These are phyloP conservation scores for Psittacara wagleri DNA, from an alignment of 2,113 vertebrate species.

Conservation along the genomic window DNA sequence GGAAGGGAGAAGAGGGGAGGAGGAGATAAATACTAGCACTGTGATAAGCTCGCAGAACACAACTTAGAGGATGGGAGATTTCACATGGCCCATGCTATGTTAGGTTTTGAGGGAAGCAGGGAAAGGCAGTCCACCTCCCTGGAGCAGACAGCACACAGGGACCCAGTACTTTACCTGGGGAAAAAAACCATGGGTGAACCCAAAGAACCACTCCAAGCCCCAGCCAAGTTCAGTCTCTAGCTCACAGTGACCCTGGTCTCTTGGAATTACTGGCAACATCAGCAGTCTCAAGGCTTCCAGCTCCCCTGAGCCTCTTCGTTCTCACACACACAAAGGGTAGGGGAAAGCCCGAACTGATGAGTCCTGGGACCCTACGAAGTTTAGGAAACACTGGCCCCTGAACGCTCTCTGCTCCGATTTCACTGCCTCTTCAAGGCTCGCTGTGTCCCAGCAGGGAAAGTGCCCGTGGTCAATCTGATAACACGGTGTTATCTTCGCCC, in stretches of 20 bases:
- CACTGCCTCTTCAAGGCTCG: not conserved
- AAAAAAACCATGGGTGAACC: not conserved
- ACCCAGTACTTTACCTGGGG: not conserved
- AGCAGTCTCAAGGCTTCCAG: not conserved
- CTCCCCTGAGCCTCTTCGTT: not conserved
- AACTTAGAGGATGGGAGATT: not conserved
- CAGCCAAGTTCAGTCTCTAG: not conserved
- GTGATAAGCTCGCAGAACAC: not conserved
- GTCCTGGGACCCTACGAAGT: not conserved
- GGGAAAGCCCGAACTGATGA: not conserved
- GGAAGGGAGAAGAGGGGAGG: not conserved
- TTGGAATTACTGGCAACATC: not conserved
- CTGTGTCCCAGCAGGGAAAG: not conserved
- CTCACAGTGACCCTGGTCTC: not conserved
- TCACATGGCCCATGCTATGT: not conserved
- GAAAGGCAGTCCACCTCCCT: not conserved
- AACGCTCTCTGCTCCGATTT: not conserved
- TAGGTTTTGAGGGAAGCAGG: not conserved
- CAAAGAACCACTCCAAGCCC: not conserved
- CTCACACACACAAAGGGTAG: not conserved
- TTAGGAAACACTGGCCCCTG: not conserved
- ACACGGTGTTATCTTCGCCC: fast-evolving
- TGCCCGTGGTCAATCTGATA: fast-evolving
- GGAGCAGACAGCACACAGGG: not conserved
- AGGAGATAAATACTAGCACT: slow-evolving; percentile 21